Evolutionary conservation across 2,113 vertebrate species (phyloP).

Genomic region (Cariama cristata): DNA sequence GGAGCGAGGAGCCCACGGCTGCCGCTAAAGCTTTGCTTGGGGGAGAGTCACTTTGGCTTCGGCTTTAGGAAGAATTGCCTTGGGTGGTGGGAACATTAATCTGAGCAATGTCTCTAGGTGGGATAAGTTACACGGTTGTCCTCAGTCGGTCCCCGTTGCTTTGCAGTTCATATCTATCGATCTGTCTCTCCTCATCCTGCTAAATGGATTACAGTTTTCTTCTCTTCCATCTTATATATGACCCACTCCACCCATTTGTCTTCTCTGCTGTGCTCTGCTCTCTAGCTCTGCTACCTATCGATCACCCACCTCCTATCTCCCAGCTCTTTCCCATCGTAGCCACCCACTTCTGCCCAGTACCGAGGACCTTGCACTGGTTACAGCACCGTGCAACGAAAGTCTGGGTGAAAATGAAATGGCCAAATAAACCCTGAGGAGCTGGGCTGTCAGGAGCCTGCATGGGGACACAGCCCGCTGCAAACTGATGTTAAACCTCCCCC

Average conservation of each 20-base stretch:
- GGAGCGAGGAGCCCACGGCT: background rate
- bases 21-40: background rate
- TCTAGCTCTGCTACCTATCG: background rate
- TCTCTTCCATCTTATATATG: conserved; percentile 58
- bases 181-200: conserved; percentile 58
- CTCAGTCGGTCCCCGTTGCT: conserved; percentile 7
- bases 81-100: background rate
- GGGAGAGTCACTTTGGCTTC: background rate
- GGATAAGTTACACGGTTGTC: conserved; percentile 45
- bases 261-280: background rate
- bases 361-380: background rate
- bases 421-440: background rate
- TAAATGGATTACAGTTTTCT: conserved; percentile 62
- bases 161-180: conserved; percentile 64
- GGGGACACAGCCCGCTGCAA: background rate
- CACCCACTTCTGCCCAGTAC: background rate
- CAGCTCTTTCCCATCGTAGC: background rate
- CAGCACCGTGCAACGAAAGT: background rate
- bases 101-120: background rate
- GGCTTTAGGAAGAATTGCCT: background rate
- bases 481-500: background rate
- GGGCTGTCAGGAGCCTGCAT: background rate
- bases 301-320: background rate
- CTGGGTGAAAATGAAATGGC: background rate
- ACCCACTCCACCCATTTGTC: conserved; percentile 33